These are phyloP conservation scores for Conops quadrifasciatus DNA, from an alignment of 2,888 invertebrate species.

Conservation along the genomic window DNA sequence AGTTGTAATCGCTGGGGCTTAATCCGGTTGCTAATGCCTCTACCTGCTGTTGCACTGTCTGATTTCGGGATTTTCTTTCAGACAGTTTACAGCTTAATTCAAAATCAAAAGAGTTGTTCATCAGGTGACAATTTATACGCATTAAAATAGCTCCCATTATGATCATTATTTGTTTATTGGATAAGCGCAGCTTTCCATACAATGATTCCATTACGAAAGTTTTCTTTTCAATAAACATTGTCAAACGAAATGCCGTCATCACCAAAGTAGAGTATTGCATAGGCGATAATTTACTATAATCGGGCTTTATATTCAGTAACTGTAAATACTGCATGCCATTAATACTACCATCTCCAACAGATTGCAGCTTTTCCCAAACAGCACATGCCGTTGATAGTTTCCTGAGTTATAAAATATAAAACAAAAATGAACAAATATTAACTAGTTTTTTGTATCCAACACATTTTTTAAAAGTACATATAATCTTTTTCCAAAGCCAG, in stretches of 20 bases:
- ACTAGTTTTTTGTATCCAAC: too few species aligned
- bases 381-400: conserved; percentile 38
- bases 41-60: conserved; percentile 31
- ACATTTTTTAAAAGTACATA: too few species aligned
- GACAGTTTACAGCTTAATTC: conserved; percentile 36
- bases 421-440: background rate
- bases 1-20: conserved; percentile 14
- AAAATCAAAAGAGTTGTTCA: conserved; percentile 44
- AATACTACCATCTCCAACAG: conserved; percentile 20
- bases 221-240: conserved; percentile 43
- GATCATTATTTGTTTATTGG: conserved; percentile 43
- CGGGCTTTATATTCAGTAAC: conserved; percentile 37
- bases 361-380: conserved; percentile 38
- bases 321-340: conserved; percentile 20
- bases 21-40: conserved; percentile 6
- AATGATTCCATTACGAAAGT: conserved; percentile 38
- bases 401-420: conserved; percentile 10
- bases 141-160: conserved; percentile 44
- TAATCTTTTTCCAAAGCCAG: too few species aligned
- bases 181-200: conserved; percentile 38
- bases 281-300: conserved; percentile 36
- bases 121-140: conserved; percentile 44
- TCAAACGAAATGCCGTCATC: conserved; percentile 43
- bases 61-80: background rate
- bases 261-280: conserved; percentile 45